Percentiles rank a stretch among this genome's conserved stretches.
phyloP scores from a whole-genome alignment of 2,888 invertebrate species.

The Scotopteryx bipunctaria region DNA sequence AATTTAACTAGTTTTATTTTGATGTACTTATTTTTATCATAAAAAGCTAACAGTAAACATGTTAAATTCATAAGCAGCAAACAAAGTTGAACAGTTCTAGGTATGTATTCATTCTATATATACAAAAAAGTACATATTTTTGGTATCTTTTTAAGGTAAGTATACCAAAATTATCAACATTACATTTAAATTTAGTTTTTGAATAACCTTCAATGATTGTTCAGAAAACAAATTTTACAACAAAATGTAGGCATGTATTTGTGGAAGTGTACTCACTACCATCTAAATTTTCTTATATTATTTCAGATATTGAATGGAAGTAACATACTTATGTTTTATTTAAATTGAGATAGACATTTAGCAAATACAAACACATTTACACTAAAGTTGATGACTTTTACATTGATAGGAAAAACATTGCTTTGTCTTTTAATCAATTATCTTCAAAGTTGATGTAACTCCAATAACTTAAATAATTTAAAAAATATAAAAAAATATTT shows the following conservation, averaged over 20 bases:
- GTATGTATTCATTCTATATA: constrained; percentile 41
- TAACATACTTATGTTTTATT: constrained; percentile 21
- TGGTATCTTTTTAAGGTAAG: constrained; percentile 36
- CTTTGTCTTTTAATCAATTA: constrained; percentile 30
- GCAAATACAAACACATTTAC: constrained; percentile 26
- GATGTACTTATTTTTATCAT: constrained; percentile 41
- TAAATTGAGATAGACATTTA: constrained; percentile 24
- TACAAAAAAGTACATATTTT: constrained; percentile 48
- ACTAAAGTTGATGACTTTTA: constrained; percentile 22
- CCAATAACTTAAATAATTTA: constrained; percentile 30
- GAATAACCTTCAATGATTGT: constrained; percentile 6
- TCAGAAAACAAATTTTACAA: constrained; percentile 28
- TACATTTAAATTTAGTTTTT: constrained; percentile 19
- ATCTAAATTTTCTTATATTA: constrained; percentile 22
- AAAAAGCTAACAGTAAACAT: constrained; percentile 37
- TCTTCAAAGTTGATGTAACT: constrained; percentile 19
- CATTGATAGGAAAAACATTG: constrained; percentile 7
- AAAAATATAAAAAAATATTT: constrained; percentile 41
- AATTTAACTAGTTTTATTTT: constrained; percentile 43
- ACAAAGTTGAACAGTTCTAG: constrained; percentile 36
- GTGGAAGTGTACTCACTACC: constrained; percentile 7
- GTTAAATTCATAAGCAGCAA: constrained; percentile 33
- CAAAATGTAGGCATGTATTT: not conserved
- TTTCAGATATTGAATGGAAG: constrained; percentile 28
- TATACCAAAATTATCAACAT: constrained; percentile 34